These are phyloP conservation scores for Phoxinus dragarum DNA, from an alignment of 2,797 vertebrate species.

Conservation along the genomic window DNA sequence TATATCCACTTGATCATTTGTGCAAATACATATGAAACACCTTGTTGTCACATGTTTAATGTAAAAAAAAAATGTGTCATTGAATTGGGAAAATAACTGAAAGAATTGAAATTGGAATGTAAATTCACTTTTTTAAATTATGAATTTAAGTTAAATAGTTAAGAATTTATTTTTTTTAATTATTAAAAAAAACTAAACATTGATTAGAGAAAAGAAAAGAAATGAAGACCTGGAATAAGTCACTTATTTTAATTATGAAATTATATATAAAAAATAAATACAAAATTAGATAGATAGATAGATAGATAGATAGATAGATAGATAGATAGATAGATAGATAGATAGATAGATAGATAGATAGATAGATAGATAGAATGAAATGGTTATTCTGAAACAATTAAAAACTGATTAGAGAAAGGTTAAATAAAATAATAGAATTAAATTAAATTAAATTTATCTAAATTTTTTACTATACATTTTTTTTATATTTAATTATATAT, in stretches of 20 bases:
- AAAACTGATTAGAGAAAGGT: background rate
- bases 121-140: background rate
- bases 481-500: too few relatives aligned
- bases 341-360: too few relatives aligned
- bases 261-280: too few relatives aligned
- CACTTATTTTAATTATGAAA: background rate
- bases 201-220: background rate
- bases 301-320: too few relatives aligned
- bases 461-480: too few relatives aligned
- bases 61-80: background rate
- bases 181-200: background rate
- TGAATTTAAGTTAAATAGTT: background rate
- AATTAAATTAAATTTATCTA: background rate
- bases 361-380: too few relatives aligned
- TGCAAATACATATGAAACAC: background rate
- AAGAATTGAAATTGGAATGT: too few relatives aligned
- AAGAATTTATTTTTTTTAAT: too few relatives aligned
- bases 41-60: background rate
- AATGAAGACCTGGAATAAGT: background rate
- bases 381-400: background rate
- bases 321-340: too few relatives aligned
- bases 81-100: background rate
- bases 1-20: background rate
- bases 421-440: background rate
- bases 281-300: too few relatives aligned